These are phyloP conservation scores for Heliocidaris tuberculata DNA, from an alignment of 35 echinoderm and acorn worm genomes.

Conservation along the genomic window DNA sequence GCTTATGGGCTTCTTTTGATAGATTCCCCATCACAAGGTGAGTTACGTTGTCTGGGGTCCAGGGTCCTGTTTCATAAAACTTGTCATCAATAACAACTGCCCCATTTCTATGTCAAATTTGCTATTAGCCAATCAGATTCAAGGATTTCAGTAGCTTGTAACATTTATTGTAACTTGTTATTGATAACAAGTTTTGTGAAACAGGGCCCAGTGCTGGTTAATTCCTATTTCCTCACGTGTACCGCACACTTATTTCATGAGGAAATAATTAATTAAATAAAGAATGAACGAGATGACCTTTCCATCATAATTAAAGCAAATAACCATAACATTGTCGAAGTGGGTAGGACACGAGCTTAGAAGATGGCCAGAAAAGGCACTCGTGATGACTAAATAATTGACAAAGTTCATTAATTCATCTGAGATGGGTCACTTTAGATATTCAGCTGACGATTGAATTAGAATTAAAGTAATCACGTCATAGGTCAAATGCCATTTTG, in stretches of 20 bases:
- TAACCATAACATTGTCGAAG: not conserved
- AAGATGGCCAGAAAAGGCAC: not conserved
- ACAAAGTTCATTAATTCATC: constrained; percentile 1
- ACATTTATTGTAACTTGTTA: too few relatives aligned
- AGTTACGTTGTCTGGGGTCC: too few relatives aligned
- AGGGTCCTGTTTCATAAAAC: too few relatives aligned
- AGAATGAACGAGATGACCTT: not conserved
- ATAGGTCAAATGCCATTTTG: constrained; percentile 4
- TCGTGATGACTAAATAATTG: not conserved
- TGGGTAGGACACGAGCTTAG: too few relatives aligned
- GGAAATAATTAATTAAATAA: not conserved
- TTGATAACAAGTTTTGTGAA: too few relatives aligned
- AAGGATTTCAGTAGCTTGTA: too few relatives aligned
- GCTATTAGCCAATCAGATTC: too few relatives aligned
- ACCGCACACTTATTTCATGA: not conserved
- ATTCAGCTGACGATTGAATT: not conserved
- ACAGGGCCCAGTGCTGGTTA: not conserved
- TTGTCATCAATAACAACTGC: too few relatives aligned
- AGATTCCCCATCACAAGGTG: too few relatives aligned
- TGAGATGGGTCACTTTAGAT: not conserved
- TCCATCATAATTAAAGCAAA: not conserved
- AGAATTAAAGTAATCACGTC: not conserved
- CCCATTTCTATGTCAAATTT: too few relatives aligned
- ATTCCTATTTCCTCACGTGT: not conserved
- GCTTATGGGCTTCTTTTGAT: too few relatives aligned